phyloP scores from a whole-genome alignment of 2,888 invertebrate species.

The Ophion obscuratus region DNA sequence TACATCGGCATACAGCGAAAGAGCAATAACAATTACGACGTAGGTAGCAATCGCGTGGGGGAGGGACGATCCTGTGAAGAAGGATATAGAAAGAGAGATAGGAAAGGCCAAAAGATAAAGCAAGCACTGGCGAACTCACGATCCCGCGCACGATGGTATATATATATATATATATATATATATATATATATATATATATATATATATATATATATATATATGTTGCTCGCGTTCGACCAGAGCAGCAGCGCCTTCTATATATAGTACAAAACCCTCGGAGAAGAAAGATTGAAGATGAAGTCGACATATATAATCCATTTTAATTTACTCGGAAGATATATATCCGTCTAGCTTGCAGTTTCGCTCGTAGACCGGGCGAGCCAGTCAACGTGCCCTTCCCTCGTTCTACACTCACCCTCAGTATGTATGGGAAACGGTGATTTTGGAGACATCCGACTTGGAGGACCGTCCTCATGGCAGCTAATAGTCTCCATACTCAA shows the following conservation, averaged over 20 bases:
- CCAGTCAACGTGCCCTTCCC: conserved; percentile 41
- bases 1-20: conserved; percentile 44
- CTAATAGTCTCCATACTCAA: background rate
- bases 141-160: conserved; percentile 17
- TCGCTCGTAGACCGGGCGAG: conserved; percentile 61
- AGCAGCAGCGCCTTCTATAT: background rate
- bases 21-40: conserved; percentile 63
- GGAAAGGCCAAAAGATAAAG: conserved; percentile 68
- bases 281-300: conserved; percentile 79
- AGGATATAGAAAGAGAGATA: background rate
- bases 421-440: background rate
- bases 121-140: conserved; percentile 49
- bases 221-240: background rate
- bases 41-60: background rate
- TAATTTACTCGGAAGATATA: conserved; percentile 81
- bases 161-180: conserved; percentile 8
- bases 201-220: background rate
- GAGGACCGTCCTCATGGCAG: background rate
- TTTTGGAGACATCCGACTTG: background rate
- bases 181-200: conserved; percentile 23
- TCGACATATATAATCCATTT: conserved; percentile 82
- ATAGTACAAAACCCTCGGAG: conserved; percentile 51
- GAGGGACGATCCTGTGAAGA: conserved; percentile 13
- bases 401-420: background rate
- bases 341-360: conserved; percentile 80